Base-by-base conservation (phyloP, 2,113 vertebrate species). In the Barnardius zonarius region DNA sequence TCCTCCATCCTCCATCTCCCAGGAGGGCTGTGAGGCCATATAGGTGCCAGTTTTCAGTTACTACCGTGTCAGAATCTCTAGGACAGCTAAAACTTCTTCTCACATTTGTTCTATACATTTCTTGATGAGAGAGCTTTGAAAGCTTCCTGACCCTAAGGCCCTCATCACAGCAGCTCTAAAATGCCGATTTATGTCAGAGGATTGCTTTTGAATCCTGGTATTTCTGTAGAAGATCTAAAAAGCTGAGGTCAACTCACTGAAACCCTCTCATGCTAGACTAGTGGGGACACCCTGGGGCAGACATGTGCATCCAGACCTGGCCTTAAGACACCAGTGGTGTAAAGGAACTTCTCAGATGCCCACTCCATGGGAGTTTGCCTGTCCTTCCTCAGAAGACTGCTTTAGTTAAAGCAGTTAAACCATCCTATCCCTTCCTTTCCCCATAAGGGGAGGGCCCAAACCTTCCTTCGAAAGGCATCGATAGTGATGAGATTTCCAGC, bases 371-470 rank as follows among this genome's bases (percentile, higher is more conserved):
- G 24, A 67, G 37, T 85, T 78, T 81, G 17, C n/a, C 28, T 59
- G 48, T 86, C 5, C 44, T 68, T 75, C 72, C 64, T 62, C 75
- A 59, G 31, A 82, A 64, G 24, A 17, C 13, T 43, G 9, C 17
- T 43, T 52, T 52, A 88, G 14, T 52, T 79, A 72, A 84, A 66
- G 8, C 57, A 59, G 13, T 24, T 24, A 35, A 59, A 35, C 13
- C 57, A 59, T 59, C 57, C 39, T 78, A 27, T 14, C 43, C 59
- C 39, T 77, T 94, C 35, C 69, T 3, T 3, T 10, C 17, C 37
- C n/a, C 0, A 0, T 14, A 7, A 64, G 44, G 23, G 31, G 39
- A 86, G 66, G 15, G 28, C 37, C 15, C 0, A 4, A 5, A 41
- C 52, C 86, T 82, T 88, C 51, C 76, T 92, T 79, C 6, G 0